Base-by-base conservation (phyloP, 2,113 vertebrate genomes). In the Phaethornis superciliosus region DNA sequence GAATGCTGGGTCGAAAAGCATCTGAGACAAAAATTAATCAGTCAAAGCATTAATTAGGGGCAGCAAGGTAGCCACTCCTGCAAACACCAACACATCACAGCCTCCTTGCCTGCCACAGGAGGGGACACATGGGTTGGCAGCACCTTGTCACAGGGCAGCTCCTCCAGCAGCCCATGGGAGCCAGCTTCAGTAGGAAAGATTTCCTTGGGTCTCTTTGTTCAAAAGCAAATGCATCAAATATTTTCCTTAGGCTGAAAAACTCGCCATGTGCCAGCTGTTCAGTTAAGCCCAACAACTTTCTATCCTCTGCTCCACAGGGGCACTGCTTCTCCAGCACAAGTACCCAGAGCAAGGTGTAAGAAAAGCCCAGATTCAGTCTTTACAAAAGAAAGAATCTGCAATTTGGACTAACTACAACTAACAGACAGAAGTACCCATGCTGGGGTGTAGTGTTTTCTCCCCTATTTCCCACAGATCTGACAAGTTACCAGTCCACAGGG, bases 131-230 rank as follows among this genome's bases (percentile, higher is more conserved):
- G 2, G 37, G 33, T 33, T 44, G 54, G 26, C 60, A 83, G 35
- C 54, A 56, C 9, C 40, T 67, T 83, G 37, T 44, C 1, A 2
- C 30, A 32, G 52, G 54, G 30, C n/a, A 78, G 22, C 11, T 74
- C 11, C 42, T 51, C 30, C 12, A 2, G n/a, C 71, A 78, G 21
- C 26, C 44, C 2, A 0, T 1, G 0, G 59, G 58, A 65, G 52
- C 15, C 52, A 83, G 12, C 37, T 74, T 49, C 6, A 2, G 49
- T 3, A 6, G 22, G 22, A 81, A 40, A 47, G 1, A 1, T 35
- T 75, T 84, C 20, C 21, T 16, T 5, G 2, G 55, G n/a, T 47
- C 21, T 35, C 30, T 76, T 65, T 7, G 14, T 32, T 81, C 33
- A 49, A 84, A 84, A 56, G 40, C 62, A 77, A 77, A 46, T 16